phyloP scores from a whole-genome alignment of 1,140 invertebrate species.

The Leptinotarsa texana region DNA sequence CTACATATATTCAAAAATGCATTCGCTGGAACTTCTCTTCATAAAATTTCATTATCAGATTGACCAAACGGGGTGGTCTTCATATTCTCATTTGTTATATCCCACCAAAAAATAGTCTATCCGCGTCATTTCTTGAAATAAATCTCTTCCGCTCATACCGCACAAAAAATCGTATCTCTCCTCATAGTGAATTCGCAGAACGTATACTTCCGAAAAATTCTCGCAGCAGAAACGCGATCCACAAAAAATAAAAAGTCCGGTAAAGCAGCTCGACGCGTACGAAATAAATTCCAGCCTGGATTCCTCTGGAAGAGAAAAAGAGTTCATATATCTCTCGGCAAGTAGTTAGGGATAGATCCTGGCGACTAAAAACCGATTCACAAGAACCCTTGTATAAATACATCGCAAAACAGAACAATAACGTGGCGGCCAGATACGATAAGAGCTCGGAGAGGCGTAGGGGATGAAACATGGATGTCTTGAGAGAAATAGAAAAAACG shows the following conservation, averaged over 20 bases:
- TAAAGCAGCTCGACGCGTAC: slow-evolving; percentile 14
- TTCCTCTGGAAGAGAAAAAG: slow-evolving; percentile 34
- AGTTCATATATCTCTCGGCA: slow-evolving; percentile 41
- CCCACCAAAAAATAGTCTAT: no score
- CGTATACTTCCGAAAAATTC: neutral
- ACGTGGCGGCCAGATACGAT: slow-evolving; percentile 15
- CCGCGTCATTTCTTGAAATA: no score
- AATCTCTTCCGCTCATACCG: no score
- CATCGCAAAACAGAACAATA: slow-evolving; percentile 47
- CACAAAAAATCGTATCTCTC: no score
- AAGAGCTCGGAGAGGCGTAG: slow-evolving; percentile 19
- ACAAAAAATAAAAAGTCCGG: slow-evolving; percentile 26
- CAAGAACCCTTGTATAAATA: slow-evolving; percentile 45
- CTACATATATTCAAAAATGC: no score
- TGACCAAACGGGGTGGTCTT: no score
- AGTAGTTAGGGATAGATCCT: slow-evolving; percentile 36
- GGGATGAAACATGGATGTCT: slow-evolving; percentile 26
- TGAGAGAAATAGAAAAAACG: neutral
- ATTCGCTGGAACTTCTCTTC: no score
- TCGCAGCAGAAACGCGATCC: slow-evolving; percentile 11
- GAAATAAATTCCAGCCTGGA: slow-evolving; percentile 16
- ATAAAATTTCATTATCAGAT: no score
- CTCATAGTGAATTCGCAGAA: neutral
- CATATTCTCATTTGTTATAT: no score
- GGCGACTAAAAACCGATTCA: slow-evolving; percentile 42